phyloP scores from a whole-genome alignment of 2,113 vertebrate genomes.

The Tupaia tana region DNA sequence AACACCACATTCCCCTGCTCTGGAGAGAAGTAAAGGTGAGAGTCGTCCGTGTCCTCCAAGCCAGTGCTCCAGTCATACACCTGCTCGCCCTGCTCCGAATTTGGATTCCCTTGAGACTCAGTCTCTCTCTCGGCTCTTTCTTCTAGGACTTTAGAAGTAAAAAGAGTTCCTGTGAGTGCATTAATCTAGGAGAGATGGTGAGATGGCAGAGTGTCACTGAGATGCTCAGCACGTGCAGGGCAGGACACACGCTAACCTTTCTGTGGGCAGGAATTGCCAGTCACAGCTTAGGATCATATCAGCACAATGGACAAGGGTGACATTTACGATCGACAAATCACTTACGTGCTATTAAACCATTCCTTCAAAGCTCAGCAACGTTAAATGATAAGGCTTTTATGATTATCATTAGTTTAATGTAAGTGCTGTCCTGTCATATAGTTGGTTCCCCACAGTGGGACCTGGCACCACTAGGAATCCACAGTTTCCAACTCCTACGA shows the following conservation, averaged over 20 bases:
- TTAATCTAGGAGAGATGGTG: constrained; percentile 91
- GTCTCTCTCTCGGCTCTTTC: constrained; percentile 93
- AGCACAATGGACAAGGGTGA: background rate
- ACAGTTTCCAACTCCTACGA: background rate
- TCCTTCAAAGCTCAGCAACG: background rate
- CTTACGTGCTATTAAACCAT: background rate
- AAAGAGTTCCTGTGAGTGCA: constrained; percentile 94
- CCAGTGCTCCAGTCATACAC: constrained; percentile 97
- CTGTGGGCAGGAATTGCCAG: background rate
- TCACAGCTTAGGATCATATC: background rate
- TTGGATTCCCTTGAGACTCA: constrained; percentile 72
- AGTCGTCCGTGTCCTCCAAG: constrained; percentile 95
- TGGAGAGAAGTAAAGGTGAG: constrained; percentile 96
- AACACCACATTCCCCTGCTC: constrained; percentile 98
- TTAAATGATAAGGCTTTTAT: background rate
- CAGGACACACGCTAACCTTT: background rate
- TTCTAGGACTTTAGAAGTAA: constrained; percentile 97
- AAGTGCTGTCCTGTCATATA: background rate
- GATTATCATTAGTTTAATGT: background rate
- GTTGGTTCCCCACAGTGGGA: background rate
- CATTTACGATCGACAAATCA: background rate
- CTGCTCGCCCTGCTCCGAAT: constrained; percentile 84
- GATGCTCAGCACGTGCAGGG: background rate
- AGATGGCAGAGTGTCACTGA: constrained; percentile 50
- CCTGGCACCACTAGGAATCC: background rate